Base-by-base conservation (phyloP, 1,140 invertebrate genomes). In the Glossosoma conforme region DNA sequence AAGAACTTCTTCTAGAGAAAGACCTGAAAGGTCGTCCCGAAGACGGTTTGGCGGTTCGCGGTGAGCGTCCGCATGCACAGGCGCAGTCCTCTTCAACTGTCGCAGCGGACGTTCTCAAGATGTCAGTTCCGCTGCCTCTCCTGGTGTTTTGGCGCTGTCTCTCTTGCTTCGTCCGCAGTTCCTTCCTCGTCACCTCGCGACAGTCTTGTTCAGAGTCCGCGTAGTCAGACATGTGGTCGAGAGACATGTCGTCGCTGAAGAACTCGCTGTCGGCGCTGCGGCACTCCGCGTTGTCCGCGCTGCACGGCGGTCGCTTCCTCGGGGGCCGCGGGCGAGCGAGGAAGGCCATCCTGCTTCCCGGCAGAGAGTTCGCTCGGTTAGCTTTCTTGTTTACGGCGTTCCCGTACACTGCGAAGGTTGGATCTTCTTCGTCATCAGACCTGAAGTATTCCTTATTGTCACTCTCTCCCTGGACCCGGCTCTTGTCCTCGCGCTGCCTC, bases 211-310 rank as follows among this genome's bases (percentile, higher is more conserved):
- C 56, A 6, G 56, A 54, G 32, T 58, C 56, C 3, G 47, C 52
- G 38, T 51, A 58, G 30, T 58, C 56, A 2, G 56, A 58, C 21
- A 57, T 40, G n/a, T 44, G 40, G 24, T 58, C 56, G n/a, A 58
- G 15, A 3, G 52, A 51, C 36, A 58, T 42, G 14, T 49, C 52
- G 28, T 58, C 51, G 28, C 41, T 47, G 25, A 44, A 54, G n/a
- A 54, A n/a, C n/a, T n/a, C 30, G 22, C 51, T 51, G 18, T 58
- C 56, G 3, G 45, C 35, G 21, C 52, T 58, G 9, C 42, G 44
- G 24, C 40, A 52, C 17, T 58, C 56, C 11, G 37, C 18, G 9
- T 58, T 22, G 17, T 20, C 11, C 21, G 21, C 30, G 8, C 40
- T 57, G 15, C 22, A 41, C 11, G 28, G 20, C 17, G 37, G 41